Evolutionary conservation across 2,113 vertebrate species (phyloP), one percentile per base, ranked within the genome.

Genomic region (Neodon shergylaensis): DNA sequence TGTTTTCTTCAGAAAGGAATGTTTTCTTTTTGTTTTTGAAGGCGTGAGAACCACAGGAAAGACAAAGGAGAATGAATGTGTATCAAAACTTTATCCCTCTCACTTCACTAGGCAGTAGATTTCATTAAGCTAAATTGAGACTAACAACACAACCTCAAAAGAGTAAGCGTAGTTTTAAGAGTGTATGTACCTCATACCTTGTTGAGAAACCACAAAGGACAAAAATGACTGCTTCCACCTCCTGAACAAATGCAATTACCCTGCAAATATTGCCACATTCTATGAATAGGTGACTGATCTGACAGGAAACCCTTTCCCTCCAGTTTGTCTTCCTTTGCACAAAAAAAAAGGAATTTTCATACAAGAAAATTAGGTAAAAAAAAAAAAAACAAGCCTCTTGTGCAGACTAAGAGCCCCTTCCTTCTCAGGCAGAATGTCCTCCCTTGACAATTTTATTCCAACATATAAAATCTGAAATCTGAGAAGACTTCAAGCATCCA

Each of bases 1-100:
- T 86, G 39, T 17, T 93, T 96, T 76, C 90, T 94, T 96, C 39
- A 17, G 7, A 95, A 96, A 91, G 58, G 52, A 96, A 79, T 65
- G 31, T 0, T 9, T 95, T 73, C 7, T 92, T 94, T 83, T 94
- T 52, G 78, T 58, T 95, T 94, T 61, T 83, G 33, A 85, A 84
- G 44, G 33, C 63, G 70, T 68, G 36, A 12, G 31, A 95, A 65
- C 61, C 66, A 92, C 44, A 88, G 7, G 95, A 94, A 86, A 65
- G 17, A 88, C 72, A 92, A 84, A 95, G 17, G 58, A 87, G 49
- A 79, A 42, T 58, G 22, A 77, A 33, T 58, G 1, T 44, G 33
- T 47, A 21, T 54, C 72, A 82, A 77, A 54, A 72, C 4, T 39
- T 85, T 88, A 42, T 74, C 28, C 1, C 42, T 65, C n/a, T 81